Percentiles rank a stretch among this genome's conserved stretches.
Evolutionary conservation across 2,888 invertebrate species (phyloP).

Genomic region (Allophyes oxyacanthae): DNA sequence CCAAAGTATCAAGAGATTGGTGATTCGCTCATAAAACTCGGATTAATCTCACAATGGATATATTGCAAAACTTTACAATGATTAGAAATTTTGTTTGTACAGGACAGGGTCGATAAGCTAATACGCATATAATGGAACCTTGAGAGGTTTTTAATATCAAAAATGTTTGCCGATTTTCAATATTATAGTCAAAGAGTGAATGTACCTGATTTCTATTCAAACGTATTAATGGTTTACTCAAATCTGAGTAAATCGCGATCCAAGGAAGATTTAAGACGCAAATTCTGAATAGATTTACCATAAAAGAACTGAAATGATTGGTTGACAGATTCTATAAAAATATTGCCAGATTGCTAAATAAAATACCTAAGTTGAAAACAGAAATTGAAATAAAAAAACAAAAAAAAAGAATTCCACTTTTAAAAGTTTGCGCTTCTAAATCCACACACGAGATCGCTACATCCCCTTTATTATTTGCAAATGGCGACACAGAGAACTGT

Average conservation of each 20-base stretch:
- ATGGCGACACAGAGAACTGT: conserved; percentile 67
- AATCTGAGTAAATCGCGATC: conserved; percentile 4
- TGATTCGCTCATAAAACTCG: background rate
- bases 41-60: background rate
- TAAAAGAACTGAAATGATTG: conserved; percentile 13
- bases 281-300: background rate
- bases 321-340: conserved; percentile 14
- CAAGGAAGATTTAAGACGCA: background rate
- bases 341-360: conserved; percentile 12
- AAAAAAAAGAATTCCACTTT: background rate
- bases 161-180: background rate
- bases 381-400: conserved; percentile 1
- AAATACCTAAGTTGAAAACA: background rate
- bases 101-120: background rate
- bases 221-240: conserved; percentile 6
- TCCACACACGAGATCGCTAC: conserved; percentile 38
- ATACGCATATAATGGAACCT: background rate
- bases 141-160: conserved; percentile 1
- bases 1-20: too few species aligned
- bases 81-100: conserved; percentile 24
- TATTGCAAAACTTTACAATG: background rate
- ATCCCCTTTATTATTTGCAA: conserved; percentile 62
- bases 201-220: conserved; percentile 6
- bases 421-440: conserved; percentile 34
- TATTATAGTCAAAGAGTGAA: conserved; percentile 1